phyloP scores from a whole-genome alignment of 2,113 vertebrate species.

The Microtus pennsylvanicus region DNA sequence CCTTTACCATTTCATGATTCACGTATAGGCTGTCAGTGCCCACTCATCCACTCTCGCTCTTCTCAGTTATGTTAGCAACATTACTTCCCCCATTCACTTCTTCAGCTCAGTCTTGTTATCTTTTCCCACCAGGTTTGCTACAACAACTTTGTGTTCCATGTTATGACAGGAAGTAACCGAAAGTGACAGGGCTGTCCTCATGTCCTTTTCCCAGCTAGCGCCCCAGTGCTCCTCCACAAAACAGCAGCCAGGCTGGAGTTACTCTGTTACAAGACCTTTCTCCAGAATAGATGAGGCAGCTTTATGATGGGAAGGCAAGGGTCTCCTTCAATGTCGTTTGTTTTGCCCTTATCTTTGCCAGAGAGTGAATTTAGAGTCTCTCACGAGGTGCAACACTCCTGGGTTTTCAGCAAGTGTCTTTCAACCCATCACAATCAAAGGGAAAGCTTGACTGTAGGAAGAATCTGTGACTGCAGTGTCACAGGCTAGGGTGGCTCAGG shows the following conservation, averaged over 20 bases:
- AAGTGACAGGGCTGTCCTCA: not conserved
- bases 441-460: not conserved
- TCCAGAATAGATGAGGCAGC: not conserved
- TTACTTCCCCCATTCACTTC: not conserved
- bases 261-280: not conserved
- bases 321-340: not conserved
- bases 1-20: conserved; percentile 16
- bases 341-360: not conserved
- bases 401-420: not conserved
- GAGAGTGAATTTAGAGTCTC: not conserved
- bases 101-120: not conserved
- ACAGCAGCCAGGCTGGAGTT: not conserved
- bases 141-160: not conserved
- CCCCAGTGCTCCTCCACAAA: not conserved
- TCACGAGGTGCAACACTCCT: not conserved
- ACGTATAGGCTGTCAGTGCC: not conserved
- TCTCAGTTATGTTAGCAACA: not conserved
- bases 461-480: not conserved
- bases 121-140: not conserved
- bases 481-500: not conserved
- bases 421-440: not conserved
- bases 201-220: not conserved
- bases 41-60: not conserved
- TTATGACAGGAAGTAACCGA: not conserved
- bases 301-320: not conserved